These are phyloP conservation scores for Condylura cristata DNA, from an alignment of 2,113 vertebrate species.

Conservation along the genomic window DNA sequence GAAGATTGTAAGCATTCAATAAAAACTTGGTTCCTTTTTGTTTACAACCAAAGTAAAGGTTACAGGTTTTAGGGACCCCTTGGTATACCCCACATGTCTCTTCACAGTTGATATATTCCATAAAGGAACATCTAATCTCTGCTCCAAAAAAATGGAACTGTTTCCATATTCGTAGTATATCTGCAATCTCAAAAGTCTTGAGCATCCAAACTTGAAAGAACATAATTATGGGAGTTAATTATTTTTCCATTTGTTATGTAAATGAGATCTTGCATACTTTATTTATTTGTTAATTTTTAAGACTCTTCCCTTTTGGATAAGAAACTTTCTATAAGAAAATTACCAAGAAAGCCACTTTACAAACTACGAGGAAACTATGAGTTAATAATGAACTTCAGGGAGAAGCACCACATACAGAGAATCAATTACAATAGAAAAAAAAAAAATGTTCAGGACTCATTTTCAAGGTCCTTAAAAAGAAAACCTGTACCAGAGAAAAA, in stretches of 20 bases:
- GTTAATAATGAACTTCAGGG: neutral
- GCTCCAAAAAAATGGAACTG: neutral
- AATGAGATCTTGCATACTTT: neutral
- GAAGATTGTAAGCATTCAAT: neutral
- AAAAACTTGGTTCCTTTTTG: neutral
- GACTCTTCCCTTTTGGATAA: neutral
- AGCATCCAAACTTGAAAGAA: neutral
- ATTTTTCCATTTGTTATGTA: neutral
- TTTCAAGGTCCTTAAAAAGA: constrained; percentile 23
- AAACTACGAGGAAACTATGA: neutral
- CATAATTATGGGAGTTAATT: neutral
- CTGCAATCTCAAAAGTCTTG: constrained; percentile 8
- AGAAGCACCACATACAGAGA: neutral
- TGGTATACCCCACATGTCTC: neutral
- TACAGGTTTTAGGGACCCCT: neutral
- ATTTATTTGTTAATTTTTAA: neutral
- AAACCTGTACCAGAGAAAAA: neutral
- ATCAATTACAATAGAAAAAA: neutral
- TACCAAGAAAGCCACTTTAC: neutral
- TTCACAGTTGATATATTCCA: neutral
- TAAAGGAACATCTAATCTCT: neutral
- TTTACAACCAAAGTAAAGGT: neutral
- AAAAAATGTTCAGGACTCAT: neutral
- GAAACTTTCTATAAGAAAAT: neutral
- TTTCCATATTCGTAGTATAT: neutral